These are phyloP conservation scores for Mustela lutreola DNA, from an alignment of 2,113 vertebrate species.

Conservation along the genomic window DNA sequence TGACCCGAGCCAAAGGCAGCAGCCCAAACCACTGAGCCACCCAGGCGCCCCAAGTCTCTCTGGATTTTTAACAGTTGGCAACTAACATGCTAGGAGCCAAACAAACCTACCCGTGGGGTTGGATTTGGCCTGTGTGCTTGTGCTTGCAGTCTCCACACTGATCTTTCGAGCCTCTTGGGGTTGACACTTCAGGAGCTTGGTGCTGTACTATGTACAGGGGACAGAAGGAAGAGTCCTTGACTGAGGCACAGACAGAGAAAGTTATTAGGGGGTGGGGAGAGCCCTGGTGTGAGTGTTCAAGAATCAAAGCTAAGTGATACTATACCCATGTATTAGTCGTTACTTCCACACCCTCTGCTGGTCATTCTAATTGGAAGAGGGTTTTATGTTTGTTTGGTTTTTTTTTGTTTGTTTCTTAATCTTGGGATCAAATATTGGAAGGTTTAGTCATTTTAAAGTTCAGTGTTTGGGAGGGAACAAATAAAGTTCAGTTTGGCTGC, in stretches of 20 bases:
- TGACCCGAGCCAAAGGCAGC: too few species aligned
- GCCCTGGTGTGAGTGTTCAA: neutral
- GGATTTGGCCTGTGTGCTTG: neutral
- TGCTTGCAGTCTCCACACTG: neutral
- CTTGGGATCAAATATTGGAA: neutral
- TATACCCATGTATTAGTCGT: neutral
- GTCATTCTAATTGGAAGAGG: constrained; percentile 7
- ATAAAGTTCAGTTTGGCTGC: neutral
- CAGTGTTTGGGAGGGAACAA: neutral
- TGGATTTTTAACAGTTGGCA: constrained; percentile 19
- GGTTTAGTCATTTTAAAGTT: neutral
- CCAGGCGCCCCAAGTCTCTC: neutral
- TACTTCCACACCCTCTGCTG: neutral
- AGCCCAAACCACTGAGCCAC: too few species aligned
- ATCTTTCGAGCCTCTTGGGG: neutral
- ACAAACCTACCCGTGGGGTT: neutral
- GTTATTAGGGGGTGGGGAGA: neutral
- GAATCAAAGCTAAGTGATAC: neutral
- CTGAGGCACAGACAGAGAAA: neutral
- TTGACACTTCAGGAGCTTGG: neutral
- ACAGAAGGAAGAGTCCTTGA: neutral
- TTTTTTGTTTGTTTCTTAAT: neutral
- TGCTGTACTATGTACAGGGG: neutral
- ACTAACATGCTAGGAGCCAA: neutral
- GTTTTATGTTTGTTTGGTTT: neutral